phyloP scores from a whole-genome alignment of 2,113 vertebrate species.

The Eublepharis macularius region DNA sequence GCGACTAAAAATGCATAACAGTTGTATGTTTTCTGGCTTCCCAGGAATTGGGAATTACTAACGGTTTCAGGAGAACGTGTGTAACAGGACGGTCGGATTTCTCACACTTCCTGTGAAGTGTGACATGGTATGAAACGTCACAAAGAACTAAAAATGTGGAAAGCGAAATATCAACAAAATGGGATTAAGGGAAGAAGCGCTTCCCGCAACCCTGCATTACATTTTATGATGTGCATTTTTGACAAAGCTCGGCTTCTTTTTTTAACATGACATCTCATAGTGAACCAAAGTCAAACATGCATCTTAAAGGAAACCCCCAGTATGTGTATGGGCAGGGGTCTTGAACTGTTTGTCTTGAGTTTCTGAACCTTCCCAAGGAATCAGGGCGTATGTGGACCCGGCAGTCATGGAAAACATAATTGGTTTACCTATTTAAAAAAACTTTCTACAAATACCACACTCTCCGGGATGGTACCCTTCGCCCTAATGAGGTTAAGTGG shows the following conservation, averaged over 20 bases:
- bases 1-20: slow-evolving; percentile 61
- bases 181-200: neutral
- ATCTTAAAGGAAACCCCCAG: neutral
- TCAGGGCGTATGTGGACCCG: too few species aligned
- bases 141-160: neutral
- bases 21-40: neutral
- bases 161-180: neutral
- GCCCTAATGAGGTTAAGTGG: too few species aligned
- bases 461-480: too few species aligned
- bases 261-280: neutral
- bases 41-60: neutral
- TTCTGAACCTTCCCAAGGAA: too few species aligned
- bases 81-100: neutral
- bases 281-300: neutral
- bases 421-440: too few species aligned
- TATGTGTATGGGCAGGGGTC: rapidly evolving
- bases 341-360: neutral
- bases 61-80: neutral
- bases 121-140: neutral
- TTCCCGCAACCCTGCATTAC: neutral
- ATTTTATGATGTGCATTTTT: neutral
- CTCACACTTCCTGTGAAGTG: neutral
- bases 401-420: too few species aligned
- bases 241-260: neutral
- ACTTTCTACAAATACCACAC: too few species aligned